Base-by-base conservation (phyloP, 2,113 vertebrate genomes). In the Sorex fumeus region DNA sequence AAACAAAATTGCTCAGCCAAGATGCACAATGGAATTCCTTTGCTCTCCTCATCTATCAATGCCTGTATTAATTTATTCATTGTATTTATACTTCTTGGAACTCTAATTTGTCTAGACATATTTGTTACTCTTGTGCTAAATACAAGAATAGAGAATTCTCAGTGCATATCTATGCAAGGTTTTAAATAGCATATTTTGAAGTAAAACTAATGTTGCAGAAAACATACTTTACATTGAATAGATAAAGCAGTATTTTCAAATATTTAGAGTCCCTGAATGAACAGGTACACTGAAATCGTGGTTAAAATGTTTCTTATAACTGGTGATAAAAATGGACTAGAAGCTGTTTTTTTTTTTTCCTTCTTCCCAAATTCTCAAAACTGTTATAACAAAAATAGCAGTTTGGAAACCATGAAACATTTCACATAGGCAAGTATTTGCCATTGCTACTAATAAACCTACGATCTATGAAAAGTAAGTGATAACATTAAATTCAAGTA, bases 11-110 rank as follows among this genome's bases (percentile, higher is more conserved):
- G 76, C 76, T 93, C 50, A 90, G 47, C 80, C 60, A 87, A 93
- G 53, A 78, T 83, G 27, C 50, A 91, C 34, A 70, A 12, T 32
- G 92, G 80, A 93, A 90, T 82, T 53, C 19, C 6, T 80, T n/a
- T 60, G 12, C 76, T 94, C 13, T n/a, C 4, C 2, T 95, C 82
- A 88, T 95, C 82, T 96, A 82, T 95, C 87, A 89, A 86, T 77
- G 62, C n/a, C 0, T 0, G 53, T 45, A 75, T 92, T 91, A 91
- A 93, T 96, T 88, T 93, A 94, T 91, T 95, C 92, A 88, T 83
- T 94, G 47, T 23, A 45, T 95, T 95, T 84, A 62, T 90, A 74
- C 67, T 90, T 90, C 85, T 94, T 90, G 60, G 40, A 90, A 74
- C 70, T 90, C 60, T 88, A 90, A 89, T 93, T 89, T 93, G 32